Conservation (phyloP, 2,888 invertebrate species). For the Clanis bilineata region DNA sequence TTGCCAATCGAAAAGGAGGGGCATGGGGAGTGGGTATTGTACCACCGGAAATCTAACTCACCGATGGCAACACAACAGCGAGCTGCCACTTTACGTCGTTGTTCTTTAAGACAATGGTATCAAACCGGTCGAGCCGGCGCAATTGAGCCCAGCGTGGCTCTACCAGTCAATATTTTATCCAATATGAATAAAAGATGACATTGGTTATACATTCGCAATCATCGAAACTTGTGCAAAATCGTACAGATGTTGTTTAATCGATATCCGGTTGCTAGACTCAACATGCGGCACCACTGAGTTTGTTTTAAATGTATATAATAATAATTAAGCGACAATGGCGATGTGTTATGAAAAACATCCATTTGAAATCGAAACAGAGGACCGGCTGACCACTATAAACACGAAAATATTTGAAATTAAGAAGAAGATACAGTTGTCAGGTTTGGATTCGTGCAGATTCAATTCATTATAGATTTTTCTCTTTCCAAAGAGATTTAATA, state of each 20-base stretch:
- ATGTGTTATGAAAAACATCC: conserved; percentile 77
- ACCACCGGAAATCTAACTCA: no score
- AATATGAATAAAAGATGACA: background rate
- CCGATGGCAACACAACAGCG: no score
- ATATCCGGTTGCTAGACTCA: conserved; percentile 25
- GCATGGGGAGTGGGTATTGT: no score
- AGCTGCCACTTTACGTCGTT: no score
- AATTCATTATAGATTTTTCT: no score
- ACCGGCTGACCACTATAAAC: conserved; percentile 84
- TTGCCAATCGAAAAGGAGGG: no score
- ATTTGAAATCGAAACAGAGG: conserved; percentile 75
- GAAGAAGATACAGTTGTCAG: conserved; percentile 92
- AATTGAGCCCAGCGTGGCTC: no score
- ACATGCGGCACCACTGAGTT: conserved; percentile 6
- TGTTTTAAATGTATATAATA: conserved; percentile 25
- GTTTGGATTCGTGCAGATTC: conserved; percentile 64
- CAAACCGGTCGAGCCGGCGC: no score
- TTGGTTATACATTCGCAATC: background rate
- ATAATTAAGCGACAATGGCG: conserved; percentile 44
- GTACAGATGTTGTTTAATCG: conserved; percentile 30
- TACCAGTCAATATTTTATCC: no score
- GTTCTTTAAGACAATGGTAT: no score
- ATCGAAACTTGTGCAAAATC: conserved; percentile 4
- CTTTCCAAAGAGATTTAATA: no score
- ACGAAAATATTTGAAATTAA: conserved; percentile 92